A percentile compares a stretch with the other conserved stretches of the same genome.
Conservation (phyloP, 2,797 vertebrate species). For the Alfaro cultratus region DNA sequence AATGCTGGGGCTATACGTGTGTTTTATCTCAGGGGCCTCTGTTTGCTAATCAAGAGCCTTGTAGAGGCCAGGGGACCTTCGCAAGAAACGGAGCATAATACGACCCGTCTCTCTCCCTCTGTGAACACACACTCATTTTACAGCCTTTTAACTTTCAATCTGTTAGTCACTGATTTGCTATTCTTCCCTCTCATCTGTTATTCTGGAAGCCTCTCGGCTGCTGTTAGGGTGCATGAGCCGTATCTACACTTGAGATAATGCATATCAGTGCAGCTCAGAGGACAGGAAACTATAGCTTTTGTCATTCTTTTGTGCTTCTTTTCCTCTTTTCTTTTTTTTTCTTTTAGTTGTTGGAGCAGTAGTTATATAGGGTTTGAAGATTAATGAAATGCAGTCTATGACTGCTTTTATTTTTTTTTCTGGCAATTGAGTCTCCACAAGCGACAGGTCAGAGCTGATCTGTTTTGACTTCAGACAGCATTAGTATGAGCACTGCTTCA, state of each 20-base stretch:
- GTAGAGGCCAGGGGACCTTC: slow-evolving; percentile 74
- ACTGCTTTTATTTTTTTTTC: not conserved
- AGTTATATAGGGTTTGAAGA: not conserved
- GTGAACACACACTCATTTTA: slow-evolving; percentile 76
- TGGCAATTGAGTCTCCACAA: not conserved
- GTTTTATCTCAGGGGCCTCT: slow-evolving; percentile 74
- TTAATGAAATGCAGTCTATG: not conserved
- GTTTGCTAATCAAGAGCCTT: slow-evolving; percentile 80
- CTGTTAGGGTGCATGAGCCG: slow-evolving; percentile 36
- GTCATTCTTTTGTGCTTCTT: not conserved
- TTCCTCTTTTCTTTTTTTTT: not conserved
- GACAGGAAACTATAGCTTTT: slow-evolving; percentile 9
- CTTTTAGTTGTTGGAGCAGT: not conserved
- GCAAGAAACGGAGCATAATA: slow-evolving; percentile 65
- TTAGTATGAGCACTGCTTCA: not conserved
- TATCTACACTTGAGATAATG: slow-evolving; percentile 61
- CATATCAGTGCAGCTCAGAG: slow-evolving; percentile 47
- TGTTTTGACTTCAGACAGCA: not conserved
- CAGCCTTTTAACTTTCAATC: slow-evolving; percentile 81
- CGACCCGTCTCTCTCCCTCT: slow-evolving; percentile 40
- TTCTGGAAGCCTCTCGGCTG: slow-evolving; percentile 42
- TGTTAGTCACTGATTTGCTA: slow-evolving; percentile 63
- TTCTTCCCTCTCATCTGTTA: slow-evolving; percentile 57
- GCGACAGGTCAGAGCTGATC: not conserved
- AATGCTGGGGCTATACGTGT: slow-evolving; percentile 53